These are phyloP conservation scores for Ceramica pisi DNA, from an alignment of 2,888 invertebrate genomes.

Conservation along the genomic window DNA sequence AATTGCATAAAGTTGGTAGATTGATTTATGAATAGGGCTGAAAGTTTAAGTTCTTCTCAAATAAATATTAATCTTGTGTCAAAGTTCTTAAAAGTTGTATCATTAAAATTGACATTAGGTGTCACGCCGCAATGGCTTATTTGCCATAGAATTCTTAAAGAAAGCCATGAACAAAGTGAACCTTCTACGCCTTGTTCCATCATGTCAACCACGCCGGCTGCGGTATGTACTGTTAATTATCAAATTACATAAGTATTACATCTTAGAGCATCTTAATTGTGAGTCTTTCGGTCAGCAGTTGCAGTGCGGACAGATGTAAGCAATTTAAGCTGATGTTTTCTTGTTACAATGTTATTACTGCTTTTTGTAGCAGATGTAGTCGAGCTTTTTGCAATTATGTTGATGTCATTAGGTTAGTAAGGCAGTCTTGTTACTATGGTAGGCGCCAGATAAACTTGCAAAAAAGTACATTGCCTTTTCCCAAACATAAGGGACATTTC, in stretches of 20 bases:
- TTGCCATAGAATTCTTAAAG: not conserved
- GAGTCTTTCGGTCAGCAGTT: slow-evolving; percentile 49
- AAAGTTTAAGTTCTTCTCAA: no score
- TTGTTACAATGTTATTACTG: slow-evolving; percentile 23
- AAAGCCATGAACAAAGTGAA: not conserved
- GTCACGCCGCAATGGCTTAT: no score
- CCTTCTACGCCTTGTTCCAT: slow-evolving; percentile 2
- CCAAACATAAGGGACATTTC: no score
- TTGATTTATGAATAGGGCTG: no score
- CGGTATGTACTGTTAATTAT: slow-evolving; percentile 56
- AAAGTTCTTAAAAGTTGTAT: no score
- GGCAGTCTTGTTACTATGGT: not conserved
- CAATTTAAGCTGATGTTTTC: slow-evolving; percentile 51
- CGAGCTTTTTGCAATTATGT: slow-evolving; percentile 11
- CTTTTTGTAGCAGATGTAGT: slow-evolving; percentile 18
- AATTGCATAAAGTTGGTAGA: no score
- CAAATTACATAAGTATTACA: slow-evolving; percentile 61
- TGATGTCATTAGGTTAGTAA: slow-evolving; percentile 40
- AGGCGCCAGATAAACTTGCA: no score
- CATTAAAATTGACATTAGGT: no score
- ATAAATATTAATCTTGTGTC: no score
- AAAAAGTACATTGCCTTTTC: no score
- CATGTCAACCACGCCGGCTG: slow-evolving; percentile 19
- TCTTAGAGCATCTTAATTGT: slow-evolving; percentile 61
- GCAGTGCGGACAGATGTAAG: slow-evolving; percentile 59